Evolutionary conservation across 2,888 invertebrate species (phyloP).

Genomic region (Lasioglossum morio): DNA sequence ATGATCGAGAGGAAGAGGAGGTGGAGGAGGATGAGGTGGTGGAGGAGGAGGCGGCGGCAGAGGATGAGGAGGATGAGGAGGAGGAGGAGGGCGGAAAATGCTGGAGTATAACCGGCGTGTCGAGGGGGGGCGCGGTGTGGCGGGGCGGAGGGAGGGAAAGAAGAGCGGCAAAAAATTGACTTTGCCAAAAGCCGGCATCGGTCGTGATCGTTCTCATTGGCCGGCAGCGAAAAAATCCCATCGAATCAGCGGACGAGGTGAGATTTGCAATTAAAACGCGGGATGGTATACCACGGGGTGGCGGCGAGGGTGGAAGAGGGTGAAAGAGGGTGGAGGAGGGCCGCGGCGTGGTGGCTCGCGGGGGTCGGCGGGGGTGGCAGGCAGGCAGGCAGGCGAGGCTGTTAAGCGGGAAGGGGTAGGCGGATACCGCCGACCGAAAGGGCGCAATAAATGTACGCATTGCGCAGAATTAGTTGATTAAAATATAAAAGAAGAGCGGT

Average conservation of each 20-base stretch:
- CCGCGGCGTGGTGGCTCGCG: conserved; percentile 38
- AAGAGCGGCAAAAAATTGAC: conserved; percentile 73
- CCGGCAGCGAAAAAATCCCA: conserved; percentile 81
- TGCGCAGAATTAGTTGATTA: conserved; percentile 85
- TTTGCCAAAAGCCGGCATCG: conserved; percentile 75
- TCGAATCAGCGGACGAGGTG: conserved; percentile 82
- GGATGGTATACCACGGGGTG: conserved; percentile 75
- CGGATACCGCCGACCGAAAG: conserved; percentile 74
- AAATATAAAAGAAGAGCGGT: conserved; percentile 83
- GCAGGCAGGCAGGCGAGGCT: conserved; percentile 36
- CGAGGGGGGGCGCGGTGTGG: conserved; percentile 43
- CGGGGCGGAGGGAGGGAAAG: conserved; percentile 62
- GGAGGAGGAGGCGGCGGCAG: conserved; percentile 6
- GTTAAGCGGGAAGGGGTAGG: conserved; percentile 65
- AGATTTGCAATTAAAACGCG: conserved; percentile 82
- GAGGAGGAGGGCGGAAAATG: conserved; percentile 22
- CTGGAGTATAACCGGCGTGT: conserved; percentile 52
- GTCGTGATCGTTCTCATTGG: conserved; percentile 82
- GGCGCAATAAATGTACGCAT: conserved; percentile 83
- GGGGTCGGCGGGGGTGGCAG: conserved; percentile 50
- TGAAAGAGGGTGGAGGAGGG: conserved; percentile 51
- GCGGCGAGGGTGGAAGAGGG: conserved; percentile 65
- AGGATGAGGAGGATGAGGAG: neutral
- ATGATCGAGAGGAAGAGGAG: conserved; percentile 51
- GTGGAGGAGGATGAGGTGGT: neutral